A percentile compares a stretch with the other conserved stretches of the same genome.
These are phyloP conservation scores for Timema podura DNA, from an alignment of 2,888 invertebrate genomes.

Conservation along the genomic window DNA sequence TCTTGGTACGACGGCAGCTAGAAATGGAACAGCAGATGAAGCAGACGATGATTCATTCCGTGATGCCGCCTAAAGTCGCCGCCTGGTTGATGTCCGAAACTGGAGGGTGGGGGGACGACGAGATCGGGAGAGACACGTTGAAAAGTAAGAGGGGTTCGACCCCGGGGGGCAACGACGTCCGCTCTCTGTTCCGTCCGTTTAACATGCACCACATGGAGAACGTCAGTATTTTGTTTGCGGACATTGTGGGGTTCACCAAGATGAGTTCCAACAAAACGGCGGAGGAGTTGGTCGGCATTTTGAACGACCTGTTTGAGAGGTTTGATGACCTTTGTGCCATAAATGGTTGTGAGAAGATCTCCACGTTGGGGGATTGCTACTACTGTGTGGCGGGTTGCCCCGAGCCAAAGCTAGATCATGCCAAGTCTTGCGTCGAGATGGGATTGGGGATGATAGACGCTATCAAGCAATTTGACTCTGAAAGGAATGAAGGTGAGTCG, in stretches of 20 bases:
- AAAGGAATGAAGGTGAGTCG: conserved; percentile 70
- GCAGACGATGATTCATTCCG: conserved; percentile 95
- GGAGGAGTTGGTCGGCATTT: conserved; percentile 89
- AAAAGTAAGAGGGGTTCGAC: conserved; percentile 13
- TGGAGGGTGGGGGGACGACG: conserved; percentile 48
- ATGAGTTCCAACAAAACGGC: conserved; percentile 97
- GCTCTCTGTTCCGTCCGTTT: conserved; percentile 87
- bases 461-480: conserved; percentile 86
- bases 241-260: conserved; percentile 95
- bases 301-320: conserved; percentile 93
- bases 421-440: conserved; percentile 95
- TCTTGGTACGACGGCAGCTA: conserved; percentile 81
- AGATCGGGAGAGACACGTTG: conserved; percentile 39
- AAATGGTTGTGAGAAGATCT: conserved; percentile 94
- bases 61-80: conserved; percentile 94
- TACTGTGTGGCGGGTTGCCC: conserved; percentile 96
- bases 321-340: conserved; percentile 87
- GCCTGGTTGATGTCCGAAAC: conserved; percentile 78
- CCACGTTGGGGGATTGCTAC: conserved; percentile 91
- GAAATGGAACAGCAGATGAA: conserved; percentile 92
- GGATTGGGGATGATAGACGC: conserved; percentile 93
- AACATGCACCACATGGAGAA: conserved; percentile 96
- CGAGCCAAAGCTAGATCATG: conserved; percentile 86
- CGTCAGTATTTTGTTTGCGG: conserved; percentile 94
- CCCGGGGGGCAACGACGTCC: conserved; percentile 52